Base-by-base conservation (phyloP, 2,113 vertebrate genomes). In the Shinisaurus crocodilurus region DNA sequence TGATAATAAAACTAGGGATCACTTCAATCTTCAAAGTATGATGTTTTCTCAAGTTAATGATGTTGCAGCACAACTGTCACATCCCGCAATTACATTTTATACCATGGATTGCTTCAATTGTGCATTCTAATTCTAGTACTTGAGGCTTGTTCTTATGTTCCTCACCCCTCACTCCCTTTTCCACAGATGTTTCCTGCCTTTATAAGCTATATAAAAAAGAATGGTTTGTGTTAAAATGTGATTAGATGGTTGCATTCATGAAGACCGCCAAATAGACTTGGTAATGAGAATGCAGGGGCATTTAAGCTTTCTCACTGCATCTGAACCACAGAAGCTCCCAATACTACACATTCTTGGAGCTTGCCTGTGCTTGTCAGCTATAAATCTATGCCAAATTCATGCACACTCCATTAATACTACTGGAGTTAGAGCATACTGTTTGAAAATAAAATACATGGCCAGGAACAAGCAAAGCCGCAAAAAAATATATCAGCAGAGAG, bases 31-130 rank as follows among this genome's bases (percentile, higher is more conserved):
- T 74, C 92, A 93, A 74, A 92, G 93, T 88, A 88, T 86, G 67
- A 48, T 72, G n/a, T 0, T 67, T 67, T 67, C 70, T 95, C 90
- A 89, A 0, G 20, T 93, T 94, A 92, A 94, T 72, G 40, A 85
- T 76, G 75, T 86, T 89, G 77, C 67, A 77, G 74, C 45, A 57
- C 75, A 92, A 96, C 92, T 74, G 87, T 79, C 95, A 96, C 95
- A 93, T 89, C 72, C 87, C 76, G 85, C 92, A 93, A 95, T 96
- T 94, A 93, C 79, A 75, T 95, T 94, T 94, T 92, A 91, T 0
- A 0, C 88, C 85, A 48, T 63, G 9, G 9, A 86, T 67, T 86
- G 89, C 89, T 90, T 92, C 87, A 74, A 43, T 82, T 82, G 67
- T 85, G 69, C 86, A 57, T 76, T 92, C 75, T 82, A 86, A 90